Evolutionary conservation across 2,797 vertebrate genomes (phyloP).

Genomic region (Pseudochromis fuscus): DNA sequence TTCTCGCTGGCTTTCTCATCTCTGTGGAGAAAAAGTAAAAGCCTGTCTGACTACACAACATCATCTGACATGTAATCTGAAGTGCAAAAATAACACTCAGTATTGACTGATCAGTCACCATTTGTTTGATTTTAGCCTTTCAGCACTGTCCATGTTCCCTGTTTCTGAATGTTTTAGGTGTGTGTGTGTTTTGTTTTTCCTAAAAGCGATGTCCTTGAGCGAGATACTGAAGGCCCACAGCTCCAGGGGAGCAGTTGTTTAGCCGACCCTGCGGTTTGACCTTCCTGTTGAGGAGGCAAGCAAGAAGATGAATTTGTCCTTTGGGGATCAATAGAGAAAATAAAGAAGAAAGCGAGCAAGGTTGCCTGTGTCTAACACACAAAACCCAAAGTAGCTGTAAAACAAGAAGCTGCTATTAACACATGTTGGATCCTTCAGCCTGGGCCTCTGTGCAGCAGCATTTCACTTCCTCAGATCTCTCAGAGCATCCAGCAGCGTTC

Average conservation of each 20-base stretch:
- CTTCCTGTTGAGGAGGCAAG: conserved; percentile 63
- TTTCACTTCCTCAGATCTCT: conserved; percentile 26
- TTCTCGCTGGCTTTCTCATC: no score
- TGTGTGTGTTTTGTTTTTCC: conserved; percentile 21
- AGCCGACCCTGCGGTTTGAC: conserved; percentile 57
- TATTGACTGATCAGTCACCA: not conserved
- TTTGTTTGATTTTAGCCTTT: not conserved
- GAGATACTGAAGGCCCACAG: conserved; percentile 23
- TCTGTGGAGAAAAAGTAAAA: no score
- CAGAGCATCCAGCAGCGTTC: not conserved
- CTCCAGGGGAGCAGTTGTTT: conserved; percentile 54
- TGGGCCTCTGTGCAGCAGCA: not conserved
- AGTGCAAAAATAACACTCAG: not conserved
- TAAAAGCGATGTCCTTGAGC: conserved; percentile 54
- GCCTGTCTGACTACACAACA: not conserved
- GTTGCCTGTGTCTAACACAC: conserved; percentile 50
- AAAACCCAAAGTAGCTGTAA: conserved; percentile 50
- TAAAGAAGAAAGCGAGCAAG: conserved; percentile 48
- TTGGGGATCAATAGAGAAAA: conserved; percentile 59
- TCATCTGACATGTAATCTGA: not conserved
- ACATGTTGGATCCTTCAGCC: conserved; percentile 32
- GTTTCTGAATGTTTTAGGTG: not conserved
- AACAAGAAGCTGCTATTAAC: conserved; percentile 41
- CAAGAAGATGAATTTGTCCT: conserved; percentile 60
- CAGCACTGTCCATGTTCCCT: not conserved